Percentiles rank a stretch among this genome's conserved stretches.
Conservation (phyloP, 2,797 vertebrate genomes). For the Myiotriccus ornatus region DNA sequence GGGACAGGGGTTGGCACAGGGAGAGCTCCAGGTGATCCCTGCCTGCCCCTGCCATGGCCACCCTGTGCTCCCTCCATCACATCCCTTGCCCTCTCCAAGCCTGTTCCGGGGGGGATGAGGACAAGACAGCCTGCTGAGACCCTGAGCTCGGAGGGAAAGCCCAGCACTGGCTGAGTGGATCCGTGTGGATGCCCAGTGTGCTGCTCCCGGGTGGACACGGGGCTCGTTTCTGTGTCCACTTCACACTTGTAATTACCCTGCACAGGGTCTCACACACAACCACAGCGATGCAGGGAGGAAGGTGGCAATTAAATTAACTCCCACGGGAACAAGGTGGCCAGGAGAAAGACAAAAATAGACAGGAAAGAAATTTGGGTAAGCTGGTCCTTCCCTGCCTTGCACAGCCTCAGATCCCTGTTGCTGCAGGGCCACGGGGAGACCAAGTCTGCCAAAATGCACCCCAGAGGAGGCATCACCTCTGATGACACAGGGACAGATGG, state of each 20-base stretch:
- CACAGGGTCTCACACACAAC: background rate
- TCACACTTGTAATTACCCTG: background rate
- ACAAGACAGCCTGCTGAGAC: background rate
- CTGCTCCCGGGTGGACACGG: fast-evolving
- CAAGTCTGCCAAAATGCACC: background rate
- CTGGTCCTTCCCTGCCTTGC: background rate
- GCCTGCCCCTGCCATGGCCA: fast-evolving
- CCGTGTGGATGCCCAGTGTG: fast-evolving
- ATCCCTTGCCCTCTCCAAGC: background rate
- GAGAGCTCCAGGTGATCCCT: background rate
- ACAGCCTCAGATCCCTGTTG: background rate
- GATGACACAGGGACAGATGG: background rate
- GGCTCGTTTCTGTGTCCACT: background rate
- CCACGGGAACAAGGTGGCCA: slow-evolving; percentile 20
- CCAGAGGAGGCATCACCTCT: background rate
- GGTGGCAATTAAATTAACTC: slow-evolving; percentile 43
- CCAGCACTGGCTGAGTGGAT: background rate
- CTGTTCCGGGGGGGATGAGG: background rate
- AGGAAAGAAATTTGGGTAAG: background rate
- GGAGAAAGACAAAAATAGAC: background rate
- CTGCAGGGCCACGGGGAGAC: fast-evolving
- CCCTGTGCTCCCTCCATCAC: background rate
- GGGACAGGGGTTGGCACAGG: background rate
- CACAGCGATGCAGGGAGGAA: background rate
- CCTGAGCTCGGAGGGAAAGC: background rate